Conservation (phyloP, 2,888 invertebrate species). For the Venustoraphidia nigricollis region DNA sequence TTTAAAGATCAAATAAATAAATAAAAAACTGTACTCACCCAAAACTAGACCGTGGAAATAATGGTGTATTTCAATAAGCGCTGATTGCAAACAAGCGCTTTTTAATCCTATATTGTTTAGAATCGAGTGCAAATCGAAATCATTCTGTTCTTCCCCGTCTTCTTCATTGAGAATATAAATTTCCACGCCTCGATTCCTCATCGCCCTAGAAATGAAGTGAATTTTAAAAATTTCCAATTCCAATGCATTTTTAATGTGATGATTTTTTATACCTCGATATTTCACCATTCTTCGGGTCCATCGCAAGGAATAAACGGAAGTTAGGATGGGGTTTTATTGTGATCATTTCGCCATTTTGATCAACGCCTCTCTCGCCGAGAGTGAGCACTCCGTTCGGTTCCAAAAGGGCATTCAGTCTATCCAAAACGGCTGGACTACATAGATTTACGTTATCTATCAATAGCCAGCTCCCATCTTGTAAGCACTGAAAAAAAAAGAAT, state of each 20-base stretch:
- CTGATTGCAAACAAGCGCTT: constrained; percentile 25
- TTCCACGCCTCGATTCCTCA: constrained; percentile 96
- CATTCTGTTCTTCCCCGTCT: constrained; percentile 15
- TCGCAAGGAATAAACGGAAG: constrained; percentile 86
- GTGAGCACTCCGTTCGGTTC: constrained; percentile 83
- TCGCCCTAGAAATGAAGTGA: constrained; percentile 38
- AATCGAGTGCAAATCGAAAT: constrained; percentile 34
- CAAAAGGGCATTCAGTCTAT: constrained; percentile 86
- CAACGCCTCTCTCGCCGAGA: constrained; percentile 82
- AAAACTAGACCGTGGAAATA: constrained; percentile 25
- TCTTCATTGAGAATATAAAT: constrained; percentile 41
- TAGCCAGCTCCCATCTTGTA: constrained; percentile 71
- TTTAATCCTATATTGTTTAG: constrained; percentile 33
- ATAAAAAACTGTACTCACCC: constrained; percentile 21
- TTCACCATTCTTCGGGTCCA: constrained; percentile 91
- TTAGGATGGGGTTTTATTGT: constrained; percentile 71
- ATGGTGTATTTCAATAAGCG: constrained; percentile 33
- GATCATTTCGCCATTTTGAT: constrained; percentile 48
- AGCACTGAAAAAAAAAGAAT: constrained; percentile 33
- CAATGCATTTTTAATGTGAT: constrained; percentile 1
- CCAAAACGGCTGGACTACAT: constrained; percentile 91
- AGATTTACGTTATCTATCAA: constrained; percentile 87
- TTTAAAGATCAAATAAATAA: constrained; percentile 2
- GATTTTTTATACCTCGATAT: constrained; percentile 54
- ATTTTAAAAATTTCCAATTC: constrained; percentile 1